Percentiles rank a stretch among this genome's conserved stretches.
phyloP scores from a whole-genome alignment of 2,888 invertebrate species.

The Rhingia campestris region DNA sequence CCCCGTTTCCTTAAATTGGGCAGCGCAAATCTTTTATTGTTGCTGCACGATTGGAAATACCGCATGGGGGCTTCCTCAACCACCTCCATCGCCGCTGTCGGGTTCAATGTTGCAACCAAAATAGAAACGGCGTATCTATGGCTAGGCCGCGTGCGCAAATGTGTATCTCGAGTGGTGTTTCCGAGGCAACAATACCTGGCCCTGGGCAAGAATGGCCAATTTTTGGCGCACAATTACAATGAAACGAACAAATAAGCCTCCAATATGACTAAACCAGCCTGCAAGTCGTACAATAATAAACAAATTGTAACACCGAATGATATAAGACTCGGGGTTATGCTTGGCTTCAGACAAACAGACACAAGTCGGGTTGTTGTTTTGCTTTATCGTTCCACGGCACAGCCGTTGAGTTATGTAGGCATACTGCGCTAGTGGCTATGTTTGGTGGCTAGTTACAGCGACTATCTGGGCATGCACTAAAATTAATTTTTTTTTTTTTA shows the following conservation, averaged over 20 bases:
- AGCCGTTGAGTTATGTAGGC: constrained; percentile 15
- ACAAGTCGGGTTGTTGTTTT: constrained; percentile 1
- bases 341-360: constrained; percentile 52
- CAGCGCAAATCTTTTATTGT: constrained; percentile 26
- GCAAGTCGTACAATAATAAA: constrained; percentile 31
- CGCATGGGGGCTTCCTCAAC: constrained; percentile 46
- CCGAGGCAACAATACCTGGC: constrained; percentile 28
- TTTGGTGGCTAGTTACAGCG: constrained; percentile 10
- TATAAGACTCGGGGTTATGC: constrained; percentile 66
- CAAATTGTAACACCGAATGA: constrained; percentile 69
- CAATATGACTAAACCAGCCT: not conserved
- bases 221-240: constrained; percentile 56
- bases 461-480: constrained; percentile 51
- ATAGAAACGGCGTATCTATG: constrained; percentile 32
- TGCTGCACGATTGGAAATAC: constrained; percentile 51
- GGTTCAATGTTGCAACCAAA: constrained; percentile 47
- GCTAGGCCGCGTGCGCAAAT: constrained; percentile 23
- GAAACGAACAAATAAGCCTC: constrained; percentile 19
- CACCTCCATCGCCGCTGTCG: not conserved
- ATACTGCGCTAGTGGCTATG: not conserved
- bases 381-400: constrained; percentile 21
- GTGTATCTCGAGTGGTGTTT: constrained; percentile 6
- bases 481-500: constrained; percentile 49
- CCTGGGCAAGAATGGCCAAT: constrained; percentile 56
- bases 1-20: constrained; percentile 37